Evolutionary conservation across 2,888 invertebrate species (phyloP), one percentile per base, ranked within the genome.

Genomic region (Drosophila setosimentum): DNA sequence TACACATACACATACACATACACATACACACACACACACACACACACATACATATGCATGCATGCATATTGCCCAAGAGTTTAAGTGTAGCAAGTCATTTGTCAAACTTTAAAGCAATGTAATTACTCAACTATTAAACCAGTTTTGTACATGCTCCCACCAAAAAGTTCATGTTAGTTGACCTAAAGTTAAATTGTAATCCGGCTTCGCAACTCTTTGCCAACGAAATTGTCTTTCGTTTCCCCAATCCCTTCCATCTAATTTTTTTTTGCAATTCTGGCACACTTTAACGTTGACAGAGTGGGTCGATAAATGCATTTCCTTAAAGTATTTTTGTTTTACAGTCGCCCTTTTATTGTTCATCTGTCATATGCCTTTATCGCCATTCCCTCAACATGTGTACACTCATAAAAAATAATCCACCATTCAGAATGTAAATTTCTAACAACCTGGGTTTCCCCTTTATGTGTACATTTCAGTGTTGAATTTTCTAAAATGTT

Each of bases 101-200:
- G 67, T 68, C 70, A 70, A 68, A 70, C 58, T 70, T 70, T 68
- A 68, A 58, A 70, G 69, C 69, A 69, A 45, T 67, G 67, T 54
- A 67, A 67, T 67, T 67, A 67, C 67, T 67, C 67, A 67, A 69
- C 70, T 67, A 55, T 67, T 57, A 49, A 57, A 48, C 70, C 70
- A 55, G 69, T 55, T 69, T 67, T 69, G 37, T 32, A 54, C 37
- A 32, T 54, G 57, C 48, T 49, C 29, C 58, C 32, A 59, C 50
- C 58, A 70, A 68, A 70, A 68, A 70, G 68, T 68, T 68, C 68
- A 58, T 58, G 59, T 68, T 68, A 58, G 49, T 70, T 68, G 59
- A 68, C 68, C 70, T 58, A 33, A 70, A 68, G 49, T 70, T 68
- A 70, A 70, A 70, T 70, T 70, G 58, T 68, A 68, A 68, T 58